Conservation (phyloP, 2,113 vertebrate species). For the Ceyx margarethae region DNA sequence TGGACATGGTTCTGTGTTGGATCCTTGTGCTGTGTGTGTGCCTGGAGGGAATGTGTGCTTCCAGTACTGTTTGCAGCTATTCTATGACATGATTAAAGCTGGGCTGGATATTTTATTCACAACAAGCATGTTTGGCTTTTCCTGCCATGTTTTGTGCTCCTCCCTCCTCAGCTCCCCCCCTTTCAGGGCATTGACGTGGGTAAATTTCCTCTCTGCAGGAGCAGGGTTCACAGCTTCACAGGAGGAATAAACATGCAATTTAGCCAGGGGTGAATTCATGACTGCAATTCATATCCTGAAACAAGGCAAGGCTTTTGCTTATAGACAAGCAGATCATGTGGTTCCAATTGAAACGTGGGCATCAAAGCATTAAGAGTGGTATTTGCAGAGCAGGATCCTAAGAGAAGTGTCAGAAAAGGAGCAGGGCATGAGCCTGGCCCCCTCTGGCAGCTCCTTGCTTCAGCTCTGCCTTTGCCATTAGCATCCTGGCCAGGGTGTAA, state of each 20-base stretch:
- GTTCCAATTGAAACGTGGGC: not conserved
- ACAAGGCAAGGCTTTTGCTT: not conserved
- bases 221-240: not conserved
- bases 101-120: constrained; percentile 1
- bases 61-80: not conserved
- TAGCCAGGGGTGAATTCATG: not conserved
- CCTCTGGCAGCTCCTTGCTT: not conserved
- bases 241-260: not conserved
- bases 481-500: not conserved
- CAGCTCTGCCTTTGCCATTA: not conserved
- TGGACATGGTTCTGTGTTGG: accelerated
- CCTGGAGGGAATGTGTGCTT: not conserved
- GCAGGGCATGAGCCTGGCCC: not conserved
- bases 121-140: not conserved
- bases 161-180: not conserved
- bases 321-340: not conserved
- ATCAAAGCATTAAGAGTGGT: not conserved
- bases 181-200: not conserved
- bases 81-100: not conserved
- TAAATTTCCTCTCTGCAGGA: constrained; percentile 26
- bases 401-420: not conserved
- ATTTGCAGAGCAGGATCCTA: not conserved
- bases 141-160: not conserved
- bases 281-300: not conserved
- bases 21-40: accelerated